Evolutionary conservation across 2,113 vertebrate genomes (phyloP), one percentile per base, ranked within the genome.

Genomic region (Notiomystis cincta): DNA sequence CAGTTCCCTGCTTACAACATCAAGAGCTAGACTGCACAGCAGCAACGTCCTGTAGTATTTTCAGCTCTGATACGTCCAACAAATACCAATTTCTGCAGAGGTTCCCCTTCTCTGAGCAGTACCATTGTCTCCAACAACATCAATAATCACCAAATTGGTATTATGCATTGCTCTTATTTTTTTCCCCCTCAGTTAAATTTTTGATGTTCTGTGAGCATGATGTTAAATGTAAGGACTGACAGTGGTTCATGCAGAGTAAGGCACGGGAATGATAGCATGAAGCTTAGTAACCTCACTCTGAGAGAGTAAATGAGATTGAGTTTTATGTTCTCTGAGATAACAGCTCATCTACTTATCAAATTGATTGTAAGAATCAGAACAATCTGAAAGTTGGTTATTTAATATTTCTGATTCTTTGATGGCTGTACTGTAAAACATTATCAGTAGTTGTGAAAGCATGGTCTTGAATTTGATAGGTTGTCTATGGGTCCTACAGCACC

Each of bases 161-260:
- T 66, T 44, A 78, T 13, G 15, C 38, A 69, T 13, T 28, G 23
- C 12, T 54, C 3, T 44, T 33, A 14, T 4, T 13, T 22, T 12
- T 9, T 7, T 0, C 2, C 14, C 14, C 16, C 18, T 10, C 35
- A 30, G 11, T 56, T 50, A 82, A 35, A 13, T 19, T 50, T 54
- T 17, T 76, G 2, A 53, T 61, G 37, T 47, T 75, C 42, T 62
- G 19, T n/a, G 25, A 90, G 38, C 37, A 48, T 0, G 0, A 44
- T 20, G 21, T 53, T 57, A 75, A 66, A 45, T 22, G 1, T 50
- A 62, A 62, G 47, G 22, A 35, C 38, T 76, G 38, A 42, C 27
- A 45, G 28, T 13, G 15, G 51, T 35, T 82, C 70, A 37, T 14
- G 56, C 38, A 85, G 38, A 57, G 54, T 19, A 78, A 69, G 19